Base-by-base conservation (phyloP, 2,888 invertebrate species). In the Pyrgus malvae region DNA sequence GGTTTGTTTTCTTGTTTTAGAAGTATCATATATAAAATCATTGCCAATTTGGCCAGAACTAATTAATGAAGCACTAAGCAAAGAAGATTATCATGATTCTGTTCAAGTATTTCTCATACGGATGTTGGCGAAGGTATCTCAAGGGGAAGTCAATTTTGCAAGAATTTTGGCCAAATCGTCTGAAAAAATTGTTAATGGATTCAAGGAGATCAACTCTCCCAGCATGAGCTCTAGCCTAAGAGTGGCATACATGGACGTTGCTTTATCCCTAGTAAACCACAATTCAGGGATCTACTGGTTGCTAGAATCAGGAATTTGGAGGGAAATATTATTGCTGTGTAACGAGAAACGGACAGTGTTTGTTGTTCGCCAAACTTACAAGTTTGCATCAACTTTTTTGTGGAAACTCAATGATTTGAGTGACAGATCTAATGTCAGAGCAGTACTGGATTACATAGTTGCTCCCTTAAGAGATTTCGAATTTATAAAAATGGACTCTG, bases 271-370 rank as follows among this genome's bases (percentile, higher is more conserved):
- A 25, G 81, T 93, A 5, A 81, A 85, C 31, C 94, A 95, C 68
- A 85, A 87, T 58, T 86, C 92, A 2, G 95, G 96, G 0, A 74
- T 94, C 23, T 80, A 89, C 21, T 95, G 94, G 93, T 80, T 95
- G 2, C 82, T 92, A n/a, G 79, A 91, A 54, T 87, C 83, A 56
- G 92, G 91, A 11, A 76, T 91, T 9, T 96, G 95, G 95, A 91
- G 87, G 56, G 90, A 93, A 63, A 91, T 95, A 21, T 77, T 95
- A 2, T 88, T 87, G 55, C 91, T 93, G 45, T 93, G 92, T 57
- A 91, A 93, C 63, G 85, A 92, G 50, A 93, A 92, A 73, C 92
- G 93, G 57, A 95, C 95, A 0, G 84, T 95, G 33, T 96, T 95
- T 69, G 92, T 95, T 7, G 91, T 93, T 0, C 90, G 93, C 31